A percentile compares a stretch with the other conserved stretches of the same genome.
phyloP scores from a whole-genome alignment of 2,888 invertebrate genomes.

The Brassicogethes aeneus region DNA sequence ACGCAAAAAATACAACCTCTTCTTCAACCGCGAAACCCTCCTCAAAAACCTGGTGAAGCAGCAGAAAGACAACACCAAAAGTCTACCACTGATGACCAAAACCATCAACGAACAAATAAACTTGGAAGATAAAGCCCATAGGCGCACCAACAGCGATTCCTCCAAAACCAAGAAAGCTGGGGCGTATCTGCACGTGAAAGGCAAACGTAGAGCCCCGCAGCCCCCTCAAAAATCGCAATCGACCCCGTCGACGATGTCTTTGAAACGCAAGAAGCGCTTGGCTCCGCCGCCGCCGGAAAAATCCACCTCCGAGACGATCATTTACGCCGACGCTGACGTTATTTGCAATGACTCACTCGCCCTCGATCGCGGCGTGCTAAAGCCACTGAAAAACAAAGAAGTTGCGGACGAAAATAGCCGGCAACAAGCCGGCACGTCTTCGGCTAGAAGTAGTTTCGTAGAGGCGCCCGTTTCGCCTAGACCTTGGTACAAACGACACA shows the following conservation, averaged over 20 bases:
- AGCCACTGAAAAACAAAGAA: slow-evolving; percentile 34
- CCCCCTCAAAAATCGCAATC: slow-evolving; percentile 49
- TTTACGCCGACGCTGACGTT: slow-evolving; percentile 27
- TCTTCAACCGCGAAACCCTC: slow-evolving; percentile 36
- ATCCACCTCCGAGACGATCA: slow-evolving; percentile 10
- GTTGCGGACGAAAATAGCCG: slow-evolving; percentile 14
- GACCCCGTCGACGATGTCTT: slow-evolving; percentile 27
- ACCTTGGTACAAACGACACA: slow-evolving; percentile 58
- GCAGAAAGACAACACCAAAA: slow-evolving; percentile 31
- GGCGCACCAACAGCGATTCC: slow-evolving; percentile 55
- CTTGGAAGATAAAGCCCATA: slow-evolving; percentile 33
- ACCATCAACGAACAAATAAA: slow-evolving; percentile 22
- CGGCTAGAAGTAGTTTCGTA: slow-evolving; percentile 27
- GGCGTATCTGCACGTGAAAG: slow-evolving; percentile 57
- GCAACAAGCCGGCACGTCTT: slow-evolving; percentile 16
- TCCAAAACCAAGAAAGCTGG: slow-evolving; percentile 50
- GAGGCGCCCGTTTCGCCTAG: slow-evolving; percentile 45
- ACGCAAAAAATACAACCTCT: slow-evolving; percentile 56
- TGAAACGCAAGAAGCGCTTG: slow-evolving; percentile 37
- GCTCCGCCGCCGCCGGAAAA: slow-evolving; percentile 41
- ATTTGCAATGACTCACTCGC: slow-evolving; percentile 41
- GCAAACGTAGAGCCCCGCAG: slow-evolving; percentile 64
- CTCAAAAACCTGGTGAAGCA: slow-evolving; percentile 21
- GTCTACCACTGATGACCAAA: slow-evolving; percentile 40
- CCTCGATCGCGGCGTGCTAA: slow-evolving; percentile 43